Conservation (phyloP, 2,888 invertebrate genomes). For the Habroteleia sp. region DNA sequence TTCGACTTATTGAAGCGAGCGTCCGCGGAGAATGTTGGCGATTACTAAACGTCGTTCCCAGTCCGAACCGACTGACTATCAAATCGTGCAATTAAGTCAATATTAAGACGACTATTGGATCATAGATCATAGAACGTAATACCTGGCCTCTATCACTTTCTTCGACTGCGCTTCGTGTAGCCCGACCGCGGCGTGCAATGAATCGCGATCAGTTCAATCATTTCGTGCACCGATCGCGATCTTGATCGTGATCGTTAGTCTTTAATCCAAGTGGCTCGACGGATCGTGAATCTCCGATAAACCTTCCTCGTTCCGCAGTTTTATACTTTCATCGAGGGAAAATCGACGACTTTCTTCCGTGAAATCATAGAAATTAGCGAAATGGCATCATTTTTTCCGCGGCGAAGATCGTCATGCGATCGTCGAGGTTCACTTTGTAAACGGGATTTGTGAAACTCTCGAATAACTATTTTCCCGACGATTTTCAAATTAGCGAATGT, state of each 20-base stretch:
- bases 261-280: slow-evolving; percentile 11
- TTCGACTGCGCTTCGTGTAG: slow-evolving; percentile 24
- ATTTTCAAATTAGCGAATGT: no score
- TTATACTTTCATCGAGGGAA: slow-evolving; percentile 26
- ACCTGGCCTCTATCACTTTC: slow-evolving; percentile 42
- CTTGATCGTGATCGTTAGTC: slow-evolving; percentile 51
- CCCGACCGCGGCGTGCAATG: slow-evolving; percentile 22
- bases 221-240: slow-evolving; percentile 51
- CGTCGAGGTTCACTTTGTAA: no score
- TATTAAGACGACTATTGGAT: slow-evolving; percentile 54
- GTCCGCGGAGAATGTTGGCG: slow-evolving; percentile 26
- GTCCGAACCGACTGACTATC: slow-evolving; percentile 43
- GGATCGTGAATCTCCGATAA: slow-evolving; percentile 30
- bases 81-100: slow-evolving; percentile 57
- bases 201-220: slow-evolving; percentile 55
- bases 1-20: slow-evolving; percentile 29
- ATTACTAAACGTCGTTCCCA: slow-evolving; percentile 40
- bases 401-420: no score
- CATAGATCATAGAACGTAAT: slow-evolving; percentile 56
- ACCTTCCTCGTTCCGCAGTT: slow-evolving; percentile 22
- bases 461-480: no score
- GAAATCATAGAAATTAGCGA: slow-evolving; percentile 2
- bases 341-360: not conserved
- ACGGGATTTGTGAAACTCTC: no score
- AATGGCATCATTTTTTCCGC: no score